Conservation (phyloP, 1,140 invertebrate genomes). For the Achroia grisella region DNA sequence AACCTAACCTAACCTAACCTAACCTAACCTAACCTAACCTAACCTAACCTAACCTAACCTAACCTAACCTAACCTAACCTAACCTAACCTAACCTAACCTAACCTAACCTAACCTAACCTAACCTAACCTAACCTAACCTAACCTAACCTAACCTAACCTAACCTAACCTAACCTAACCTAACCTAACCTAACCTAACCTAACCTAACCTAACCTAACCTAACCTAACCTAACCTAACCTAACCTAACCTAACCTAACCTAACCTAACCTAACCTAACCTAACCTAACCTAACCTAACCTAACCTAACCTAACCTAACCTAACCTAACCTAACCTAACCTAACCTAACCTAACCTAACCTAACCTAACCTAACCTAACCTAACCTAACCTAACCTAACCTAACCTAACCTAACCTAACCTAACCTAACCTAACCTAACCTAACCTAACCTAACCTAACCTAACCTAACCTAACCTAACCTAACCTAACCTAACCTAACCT, state of each 20-base stretch:
- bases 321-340: constrained; percentile 23
- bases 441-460: constrained; percentile 25
- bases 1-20: constrained; percentile 21
- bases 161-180: constrained; percentile 22
- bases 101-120: constrained; percentile 1
- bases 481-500: too few species aligned
- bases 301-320: constrained; percentile 26
- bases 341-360: constrained; percentile 28
- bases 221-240: constrained; percentile 30
- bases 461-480: constrained; percentile 24
- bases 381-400: constrained; percentile 26
- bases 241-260: constrained; percentile 49
- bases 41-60: constrained; percentile 23
- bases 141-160: constrained; percentile 1
- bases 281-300: constrained; percentile 27
- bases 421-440: constrained; percentile 25
- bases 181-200: constrained; percentile 36
- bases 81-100: constrained; percentile 1
- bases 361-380: constrained; percentile 26
- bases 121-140: constrained; percentile 1
- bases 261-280: constrained; percentile 47
- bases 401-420: constrained; percentile 20
- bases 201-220: constrained; percentile 31
- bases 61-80: constrained; percentile 19
- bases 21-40: constrained; percentile 23